phyloP scores from a whole-genome alignment of 2,113 vertebrate species.

The Paramormyrops kingsleyae region DNA sequence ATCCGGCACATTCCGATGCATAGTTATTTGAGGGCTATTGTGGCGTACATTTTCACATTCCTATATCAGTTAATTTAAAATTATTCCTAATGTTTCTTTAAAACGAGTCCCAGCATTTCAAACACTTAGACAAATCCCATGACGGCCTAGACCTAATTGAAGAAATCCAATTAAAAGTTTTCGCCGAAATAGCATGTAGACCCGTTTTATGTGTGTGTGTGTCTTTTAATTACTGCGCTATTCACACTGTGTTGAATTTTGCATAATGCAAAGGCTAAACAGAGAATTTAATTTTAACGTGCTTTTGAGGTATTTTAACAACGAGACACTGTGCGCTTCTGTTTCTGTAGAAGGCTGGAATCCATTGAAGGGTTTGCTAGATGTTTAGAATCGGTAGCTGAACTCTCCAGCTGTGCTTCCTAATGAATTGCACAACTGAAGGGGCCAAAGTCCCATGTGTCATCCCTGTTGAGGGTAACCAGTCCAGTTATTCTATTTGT shows the following conservation, averaged over 20 bases:
- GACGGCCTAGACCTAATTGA: neutral
- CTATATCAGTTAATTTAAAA: neutral
- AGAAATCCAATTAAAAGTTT: constrained; percentile 12
- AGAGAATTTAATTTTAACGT: neutral
- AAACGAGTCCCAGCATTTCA: neutral
- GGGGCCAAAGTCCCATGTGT: neutral
- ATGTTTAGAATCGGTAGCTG: neutral
- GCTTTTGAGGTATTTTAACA: neutral
- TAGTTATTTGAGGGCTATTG: neutral
- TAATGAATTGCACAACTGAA: neutral
- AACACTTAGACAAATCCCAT: neutral
- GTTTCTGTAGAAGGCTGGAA: neutral
- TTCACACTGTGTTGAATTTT: neutral
- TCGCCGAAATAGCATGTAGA: neutral
- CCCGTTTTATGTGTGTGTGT: neutral
- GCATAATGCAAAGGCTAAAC: neutral
- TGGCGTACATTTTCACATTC: neutral
- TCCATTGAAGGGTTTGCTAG: neutral
- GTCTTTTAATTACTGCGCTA: constrained; percentile 7
- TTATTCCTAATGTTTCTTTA: constrained; percentile 1
- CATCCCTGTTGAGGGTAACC: neutral
- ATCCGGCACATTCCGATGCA: neutral
- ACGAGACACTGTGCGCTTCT: neutral
- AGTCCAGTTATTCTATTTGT: neutral
- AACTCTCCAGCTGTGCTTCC: neutral